phyloP scores from a whole-genome alignment of 2,888 invertebrate species.

The Serrognathus titanus region DNA sequence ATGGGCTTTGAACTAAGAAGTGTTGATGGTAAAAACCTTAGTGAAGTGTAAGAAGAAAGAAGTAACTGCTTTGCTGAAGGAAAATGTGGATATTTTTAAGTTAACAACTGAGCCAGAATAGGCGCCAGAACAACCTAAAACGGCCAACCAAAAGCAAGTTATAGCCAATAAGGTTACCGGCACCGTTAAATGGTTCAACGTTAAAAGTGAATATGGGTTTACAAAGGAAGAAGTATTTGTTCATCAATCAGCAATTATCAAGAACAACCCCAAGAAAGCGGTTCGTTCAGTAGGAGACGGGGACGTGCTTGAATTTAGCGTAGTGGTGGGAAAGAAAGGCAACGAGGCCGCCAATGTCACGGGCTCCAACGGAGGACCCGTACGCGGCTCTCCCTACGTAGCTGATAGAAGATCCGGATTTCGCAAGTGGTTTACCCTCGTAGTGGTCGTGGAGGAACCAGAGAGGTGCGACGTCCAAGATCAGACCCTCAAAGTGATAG shows the following conservation, averaged over 20 bases:
- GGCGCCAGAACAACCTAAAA: too few relatives aligned
- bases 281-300: conserved; percentile 98
- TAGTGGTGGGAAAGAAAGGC: conserved; percentile 97
- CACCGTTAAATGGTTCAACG: conserved; percentile 99
- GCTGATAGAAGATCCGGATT: conserved; percentile 82
- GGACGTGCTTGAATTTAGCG: conserved; percentile 97
- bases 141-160: too few relatives aligned
- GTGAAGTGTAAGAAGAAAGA: too few relatives aligned
- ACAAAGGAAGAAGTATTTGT: conserved; percentile 99
- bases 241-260: conserved; percentile 97
- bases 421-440: conserved; percentile 65
- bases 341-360: conserved; percentile 98
- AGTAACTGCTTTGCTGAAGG: too few relatives aligned
- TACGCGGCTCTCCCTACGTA: conserved; percentile 95
- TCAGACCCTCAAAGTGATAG: too few relatives aligned
- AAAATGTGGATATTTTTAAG: too few relatives aligned
- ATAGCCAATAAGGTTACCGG: conserved; percentile 94
- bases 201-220: conserved; percentile 97
- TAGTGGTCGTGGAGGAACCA: too few relatives aligned
- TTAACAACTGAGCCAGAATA: too few relatives aligned
- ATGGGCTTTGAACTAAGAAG: too few relatives aligned
- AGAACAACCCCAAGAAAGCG: too few relatives aligned
- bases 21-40: too few relatives aligned
- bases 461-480: too few relatives aligned
- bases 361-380: conserved; percentile 92